Evolutionary conservation across 37 sponge, comb jelly and placozoan species (phyloP).

Genomic region (Tethya wilhelma): DNA sequence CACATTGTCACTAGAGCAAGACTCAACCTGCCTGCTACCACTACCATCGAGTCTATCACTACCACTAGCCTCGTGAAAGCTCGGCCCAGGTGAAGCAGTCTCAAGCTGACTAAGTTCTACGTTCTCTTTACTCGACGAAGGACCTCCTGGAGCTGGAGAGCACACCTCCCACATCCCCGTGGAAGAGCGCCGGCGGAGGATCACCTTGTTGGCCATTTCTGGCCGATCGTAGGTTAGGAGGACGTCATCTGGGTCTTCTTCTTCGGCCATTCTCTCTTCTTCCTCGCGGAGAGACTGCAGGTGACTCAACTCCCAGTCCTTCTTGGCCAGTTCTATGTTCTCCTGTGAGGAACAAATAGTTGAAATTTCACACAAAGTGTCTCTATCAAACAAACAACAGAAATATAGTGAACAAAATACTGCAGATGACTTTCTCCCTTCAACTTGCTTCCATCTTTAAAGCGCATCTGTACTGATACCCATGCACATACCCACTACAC

Average conservation of each 20-base stretch:
- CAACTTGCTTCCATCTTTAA: not conserved
- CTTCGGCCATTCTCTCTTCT: constrained; percentile 71
- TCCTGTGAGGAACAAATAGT: constrained; percentile 33
- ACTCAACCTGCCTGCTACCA: no score
- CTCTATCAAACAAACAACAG: not conserved
- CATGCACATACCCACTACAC: not conserved
- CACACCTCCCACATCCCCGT: constrained; percentile 66
- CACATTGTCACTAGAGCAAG: no score
- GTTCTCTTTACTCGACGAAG: no score
- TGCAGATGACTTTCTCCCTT: not conserved
- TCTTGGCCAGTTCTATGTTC: constrained; percentile 81
- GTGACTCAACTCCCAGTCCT: constrained; percentile 89
- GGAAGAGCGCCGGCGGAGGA: constrained; percentile 35
- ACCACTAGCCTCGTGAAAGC: no score
- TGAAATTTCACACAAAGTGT: not conserved
- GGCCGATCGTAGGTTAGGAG: constrained; percentile 80
- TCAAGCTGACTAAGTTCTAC: no score
- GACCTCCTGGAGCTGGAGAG: constrained; percentile 13
- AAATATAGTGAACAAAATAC: not conserved
- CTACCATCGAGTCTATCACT: no score
- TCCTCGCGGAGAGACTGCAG: constrained; percentile 73
- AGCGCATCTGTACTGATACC: not conserved
- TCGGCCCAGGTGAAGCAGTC: no score
- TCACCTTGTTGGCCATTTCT: constrained; percentile 78
- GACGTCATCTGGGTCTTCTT: constrained; percentile 52